Conservation (phyloP, 2,888 invertebrate species). For the Icerya purchasi region DNA sequence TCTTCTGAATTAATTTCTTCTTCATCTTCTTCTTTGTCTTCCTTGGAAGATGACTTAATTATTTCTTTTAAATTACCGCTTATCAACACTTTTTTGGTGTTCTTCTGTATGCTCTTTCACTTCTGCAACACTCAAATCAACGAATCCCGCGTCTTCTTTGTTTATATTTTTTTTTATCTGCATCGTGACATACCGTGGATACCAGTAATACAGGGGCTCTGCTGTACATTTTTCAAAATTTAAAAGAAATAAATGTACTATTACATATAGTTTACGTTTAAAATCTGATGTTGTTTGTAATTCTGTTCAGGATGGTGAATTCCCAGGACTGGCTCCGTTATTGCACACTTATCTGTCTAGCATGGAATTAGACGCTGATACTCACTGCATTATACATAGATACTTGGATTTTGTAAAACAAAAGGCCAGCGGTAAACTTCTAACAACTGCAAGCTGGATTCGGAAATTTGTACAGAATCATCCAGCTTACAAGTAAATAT, state of each 20-base stretch:
- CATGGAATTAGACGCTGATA: constrained; percentile 95
- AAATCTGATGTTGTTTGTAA: not conserved
- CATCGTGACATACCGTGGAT: too few relatives aligned
- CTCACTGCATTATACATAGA: constrained; percentile 88
- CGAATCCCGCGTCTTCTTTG: too few relatives aligned
- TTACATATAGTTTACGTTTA: not conserved
- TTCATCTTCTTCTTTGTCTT: too few relatives aligned
- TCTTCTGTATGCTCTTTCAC: not conserved
- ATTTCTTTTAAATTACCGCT: not conserved
- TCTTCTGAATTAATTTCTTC: too few relatives aligned
- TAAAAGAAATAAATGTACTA: not conserved
- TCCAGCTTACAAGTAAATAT: constrained; percentile 61
- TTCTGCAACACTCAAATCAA: too few relatives aligned
- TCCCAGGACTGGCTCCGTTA: constrained; percentile 84
- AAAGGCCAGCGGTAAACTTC: constrained; percentile 67
- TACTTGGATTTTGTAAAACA: constrained; percentile 81
- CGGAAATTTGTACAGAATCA: constrained; percentile 71
- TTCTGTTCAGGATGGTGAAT: constrained; percentile 45
- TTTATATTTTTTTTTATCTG: too few relatives aligned
- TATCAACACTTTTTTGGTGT: not conserved
- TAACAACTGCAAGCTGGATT: constrained; percentile 89
- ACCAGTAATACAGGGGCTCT: not conserved
- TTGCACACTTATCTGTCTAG: constrained; percentile 83
- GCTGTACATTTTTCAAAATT: not conserved
- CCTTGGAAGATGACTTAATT: too few relatives aligned